Conservation (phyloP, 2,113 vertebrate species). For the Theristicus caerulescens region DNA sequence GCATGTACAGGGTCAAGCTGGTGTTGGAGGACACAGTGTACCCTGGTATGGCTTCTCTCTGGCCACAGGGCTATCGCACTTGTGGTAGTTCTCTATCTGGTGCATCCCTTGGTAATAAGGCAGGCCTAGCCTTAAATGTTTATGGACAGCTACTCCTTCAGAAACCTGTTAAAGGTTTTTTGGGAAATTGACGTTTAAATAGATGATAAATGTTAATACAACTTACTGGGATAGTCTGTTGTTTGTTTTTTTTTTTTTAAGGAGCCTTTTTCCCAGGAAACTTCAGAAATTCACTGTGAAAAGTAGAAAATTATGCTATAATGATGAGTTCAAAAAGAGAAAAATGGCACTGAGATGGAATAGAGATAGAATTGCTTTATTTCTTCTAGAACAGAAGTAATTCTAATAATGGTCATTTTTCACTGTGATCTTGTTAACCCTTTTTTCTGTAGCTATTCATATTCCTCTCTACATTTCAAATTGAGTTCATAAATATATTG, state of each 20-base stretch:
- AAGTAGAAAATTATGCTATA: not conserved
- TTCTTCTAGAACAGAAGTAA: not conserved
- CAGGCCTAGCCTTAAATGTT: not conserved
- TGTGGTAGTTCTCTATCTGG: accelerated
- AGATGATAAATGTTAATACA: not conserved
- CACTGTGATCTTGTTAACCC: not conserved
- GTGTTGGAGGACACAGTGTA: not conserved
- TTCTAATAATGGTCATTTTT: not conserved
- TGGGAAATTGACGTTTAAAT: not conserved
- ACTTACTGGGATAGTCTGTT: not conserved
- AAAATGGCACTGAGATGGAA: not conserved
- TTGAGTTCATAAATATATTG: not conserved
- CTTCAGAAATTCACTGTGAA: not conserved
- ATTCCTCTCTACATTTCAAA: not conserved
- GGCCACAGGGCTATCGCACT: not conserved
- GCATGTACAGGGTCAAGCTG: not conserved
- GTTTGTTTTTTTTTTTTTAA: not conserved
- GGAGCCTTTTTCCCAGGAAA: not conserved
- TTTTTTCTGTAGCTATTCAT: not conserved
- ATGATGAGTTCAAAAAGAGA: not conserved
- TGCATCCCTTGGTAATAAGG: not conserved
- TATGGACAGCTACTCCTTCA: not conserved
- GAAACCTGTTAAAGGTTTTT: not conserved
- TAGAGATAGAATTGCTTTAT: not conserved
- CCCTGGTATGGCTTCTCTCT: not conserved